Percentiles rank a stretch among this genome's conserved stretches.
Evolutionary conservation across 2,113 vertebrate genomes (phyloP).

Genomic region (Corvus cornix): DNA sequence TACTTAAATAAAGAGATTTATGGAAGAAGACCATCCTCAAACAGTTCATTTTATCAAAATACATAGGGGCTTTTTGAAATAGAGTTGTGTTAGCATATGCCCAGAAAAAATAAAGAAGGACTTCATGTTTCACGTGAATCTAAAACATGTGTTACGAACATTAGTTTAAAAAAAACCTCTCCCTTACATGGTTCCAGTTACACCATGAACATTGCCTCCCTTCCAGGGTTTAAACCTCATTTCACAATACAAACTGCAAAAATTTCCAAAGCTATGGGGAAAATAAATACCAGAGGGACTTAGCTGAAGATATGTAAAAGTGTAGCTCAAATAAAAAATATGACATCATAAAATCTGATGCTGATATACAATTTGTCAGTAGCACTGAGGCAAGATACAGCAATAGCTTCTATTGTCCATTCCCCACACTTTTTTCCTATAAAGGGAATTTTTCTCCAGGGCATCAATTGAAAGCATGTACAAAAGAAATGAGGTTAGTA

Average conservation of each 20-base stretch:
- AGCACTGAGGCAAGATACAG: background rate
- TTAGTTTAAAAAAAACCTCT: background rate
- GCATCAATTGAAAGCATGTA: constrained; percentile 62
- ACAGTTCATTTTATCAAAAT: background rate
- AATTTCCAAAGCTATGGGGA: background rate
- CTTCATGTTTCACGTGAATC: background rate
- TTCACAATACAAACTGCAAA: background rate
- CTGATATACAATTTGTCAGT: constrained; percentile 1
- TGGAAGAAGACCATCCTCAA: background rate
- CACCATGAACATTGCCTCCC: background rate
- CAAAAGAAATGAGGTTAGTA: constrained; percentile 75
- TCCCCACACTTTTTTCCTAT: background rate
- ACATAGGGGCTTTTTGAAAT: background rate
- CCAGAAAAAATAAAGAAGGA: background rate
- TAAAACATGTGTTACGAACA: background rate
- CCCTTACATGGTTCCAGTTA: background rate
- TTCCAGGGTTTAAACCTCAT: background rate
- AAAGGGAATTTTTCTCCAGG: constrained; percentile 66
- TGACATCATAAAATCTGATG: background rate
- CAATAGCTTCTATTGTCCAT: background rate
- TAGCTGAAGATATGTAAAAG: background rate
- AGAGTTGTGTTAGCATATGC: background rate
- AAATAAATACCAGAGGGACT: background rate
- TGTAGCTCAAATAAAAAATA: background rate
- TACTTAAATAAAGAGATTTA: background rate